Conservation (phyloP, 1,140 invertebrate genomes). For the Helicorthomorpha holstii region DNA sequence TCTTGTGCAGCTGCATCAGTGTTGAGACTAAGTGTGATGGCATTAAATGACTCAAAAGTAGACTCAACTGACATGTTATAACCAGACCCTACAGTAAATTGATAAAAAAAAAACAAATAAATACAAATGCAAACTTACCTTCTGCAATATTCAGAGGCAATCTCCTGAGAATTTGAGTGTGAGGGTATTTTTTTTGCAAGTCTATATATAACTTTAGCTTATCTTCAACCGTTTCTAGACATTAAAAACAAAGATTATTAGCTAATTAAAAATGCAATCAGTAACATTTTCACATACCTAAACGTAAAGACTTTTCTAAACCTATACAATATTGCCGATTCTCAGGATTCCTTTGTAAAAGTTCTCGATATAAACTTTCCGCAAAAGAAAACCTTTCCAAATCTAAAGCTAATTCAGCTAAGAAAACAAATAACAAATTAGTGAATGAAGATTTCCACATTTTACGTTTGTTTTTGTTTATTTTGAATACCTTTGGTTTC, state of each 20-base stretch:
- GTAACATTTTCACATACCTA: constrained; percentile 23
- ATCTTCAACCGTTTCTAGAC: constrained; percentile 39
- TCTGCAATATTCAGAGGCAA: constrained; percentile 67
- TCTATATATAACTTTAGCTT: constrained; percentile 64
- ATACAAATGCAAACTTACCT: constrained; percentile 37
- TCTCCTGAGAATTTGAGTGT: constrained; percentile 68
- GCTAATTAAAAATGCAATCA: not conserved
- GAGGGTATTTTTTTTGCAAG: constrained; percentile 56
- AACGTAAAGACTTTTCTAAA: constrained; percentile 62
- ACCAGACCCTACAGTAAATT: constrained; percentile 10
- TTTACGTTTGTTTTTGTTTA: constrained; percentile 2
- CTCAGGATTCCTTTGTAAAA: constrained; percentile 88
- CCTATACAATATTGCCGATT: constrained; percentile 82
- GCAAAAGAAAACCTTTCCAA: constrained; percentile 50
- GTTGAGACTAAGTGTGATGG: no score
- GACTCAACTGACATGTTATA: not conserved
- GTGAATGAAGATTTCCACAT: constrained; percentile 9
- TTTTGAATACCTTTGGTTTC: constrained; percentile 51
- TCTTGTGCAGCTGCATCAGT: no score
- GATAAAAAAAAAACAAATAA: constrained; percentile 11
- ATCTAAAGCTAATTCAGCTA: constrained; percentile 44
- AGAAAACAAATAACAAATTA: constrained; percentile 13
- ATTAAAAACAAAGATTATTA: not conserved
- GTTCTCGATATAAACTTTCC: constrained; percentile 59
- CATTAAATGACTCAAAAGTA: no score